phyloP scores from a whole-genome alignment of 2,113 vertebrate genomes.

The Rhinopomastus cyanomelas region DNA sequence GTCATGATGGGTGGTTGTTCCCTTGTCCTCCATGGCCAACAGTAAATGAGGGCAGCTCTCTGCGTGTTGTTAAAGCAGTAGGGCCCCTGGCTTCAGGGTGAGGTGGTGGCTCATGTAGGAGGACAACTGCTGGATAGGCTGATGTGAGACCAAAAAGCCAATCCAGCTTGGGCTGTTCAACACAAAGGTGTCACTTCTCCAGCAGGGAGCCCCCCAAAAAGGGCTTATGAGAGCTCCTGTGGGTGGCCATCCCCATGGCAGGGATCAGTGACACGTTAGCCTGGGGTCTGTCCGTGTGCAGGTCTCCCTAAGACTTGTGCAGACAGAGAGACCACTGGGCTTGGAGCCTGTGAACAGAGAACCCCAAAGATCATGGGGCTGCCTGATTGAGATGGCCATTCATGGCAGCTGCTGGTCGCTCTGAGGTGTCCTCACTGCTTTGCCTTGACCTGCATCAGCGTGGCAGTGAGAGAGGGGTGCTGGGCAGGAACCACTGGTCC shows the following conservation, averaged over 20 bases:
- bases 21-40: not conserved
- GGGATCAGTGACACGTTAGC: not conserved
- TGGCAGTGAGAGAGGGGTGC: fast-evolving
- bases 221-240: not conserved
- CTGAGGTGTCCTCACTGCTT: not conserved
- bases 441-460: not conserved
- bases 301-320: not conserved
- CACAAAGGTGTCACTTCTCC: not conserved
- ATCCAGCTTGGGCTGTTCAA: not conserved
- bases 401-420: not conserved
- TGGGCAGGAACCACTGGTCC: not conserved
- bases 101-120: fast-evolving
- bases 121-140: not conserved
- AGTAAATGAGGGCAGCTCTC: not conserved
- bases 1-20: not conserved
- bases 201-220: not conserved
- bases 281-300: not conserved
- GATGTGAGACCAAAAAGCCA: fast-evolving
- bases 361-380: not conserved
- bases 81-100: not conserved
- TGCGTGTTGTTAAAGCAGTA: not conserved
- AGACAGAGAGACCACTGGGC: not conserved
- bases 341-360: not conserved
- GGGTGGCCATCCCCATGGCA: not conserved
- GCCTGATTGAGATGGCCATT: not conserved